phyloP scores from a whole-genome alignment of 2,113 vertebrate genomes.

The Apistogramma diplotaenia region DNA sequence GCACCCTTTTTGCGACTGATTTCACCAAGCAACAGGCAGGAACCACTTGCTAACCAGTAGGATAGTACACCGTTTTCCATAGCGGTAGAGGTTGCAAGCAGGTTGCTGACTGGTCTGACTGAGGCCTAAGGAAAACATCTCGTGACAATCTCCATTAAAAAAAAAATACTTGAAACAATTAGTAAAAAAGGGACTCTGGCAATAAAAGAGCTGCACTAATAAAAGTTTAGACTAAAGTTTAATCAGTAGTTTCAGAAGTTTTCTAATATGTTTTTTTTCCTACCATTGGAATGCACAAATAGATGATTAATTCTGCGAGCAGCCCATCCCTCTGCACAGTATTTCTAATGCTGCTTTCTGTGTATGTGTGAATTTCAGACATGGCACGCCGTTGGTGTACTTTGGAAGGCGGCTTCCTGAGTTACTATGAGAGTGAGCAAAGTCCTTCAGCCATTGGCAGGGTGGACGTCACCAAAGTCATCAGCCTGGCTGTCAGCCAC shows the following conservation, averaged over 20 bases:
- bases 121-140: no score
- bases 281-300: not conserved
- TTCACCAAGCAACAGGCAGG: not conserved
- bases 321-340: not conserved
- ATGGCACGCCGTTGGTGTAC: constrained; percentile 90
- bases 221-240: not conserved
- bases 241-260: not conserved
- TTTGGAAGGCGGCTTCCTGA: constrained; percentile 90
- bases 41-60: not conserved
- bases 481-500: constrained; percentile 82
- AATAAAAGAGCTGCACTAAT: not conserved
- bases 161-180: no score
- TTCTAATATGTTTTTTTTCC: not conserved
- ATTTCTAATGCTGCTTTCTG: not conserved
- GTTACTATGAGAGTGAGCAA: constrained; percentile 90
- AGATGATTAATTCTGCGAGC: not conserved
- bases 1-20: not conserved
- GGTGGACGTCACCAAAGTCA: constrained; percentile 83
- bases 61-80: not conserved
- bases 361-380: constrained; percentile 73
- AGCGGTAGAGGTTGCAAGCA: not conserved
- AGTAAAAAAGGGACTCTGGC: not conserved
- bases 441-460: constrained; percentile 82
- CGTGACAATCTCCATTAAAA: no score
- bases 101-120: no score